Base-by-base conservation (phyloP, 2,888 invertebrate species). In the Clistopyga incitator region DNA sequence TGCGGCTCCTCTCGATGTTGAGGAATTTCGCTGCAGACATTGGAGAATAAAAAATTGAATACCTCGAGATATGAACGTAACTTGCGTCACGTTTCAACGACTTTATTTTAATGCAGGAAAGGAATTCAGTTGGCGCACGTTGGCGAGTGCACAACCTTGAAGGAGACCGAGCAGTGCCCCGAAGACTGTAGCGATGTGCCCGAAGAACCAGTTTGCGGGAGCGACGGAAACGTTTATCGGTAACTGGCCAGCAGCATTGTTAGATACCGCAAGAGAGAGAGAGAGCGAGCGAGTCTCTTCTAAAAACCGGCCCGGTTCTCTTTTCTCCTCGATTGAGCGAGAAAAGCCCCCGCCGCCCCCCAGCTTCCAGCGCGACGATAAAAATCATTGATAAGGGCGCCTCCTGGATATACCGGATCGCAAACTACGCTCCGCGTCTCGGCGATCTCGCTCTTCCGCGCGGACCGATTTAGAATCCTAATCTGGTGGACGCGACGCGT, bases 191-290 rank as follows among this genome's bases (percentile, higher is more conserved):
- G 93, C 85, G 93, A 94, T 85, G 93, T 95, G 74, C 94, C 95
- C 72, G 93, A 94, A 83, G 95, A 97, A 89, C 97, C 97, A n/a
- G 95, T 97, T 84, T 98, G 98, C 90, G 98, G 97, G 11, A 97
- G 97, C 47, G 98, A 98, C 92, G 97, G 98, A 87, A 98, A 98
- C 90, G 97, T 97, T 84, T 98, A 98, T 93, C 96, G 95, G 96
- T 96, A 93, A 94, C 81, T 74, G 50, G 61, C 68, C 78, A 68
- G 52, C 54, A 20, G 56, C 75, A 85, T 83, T 85, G 82, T 83
- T 81, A 78, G 47, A 42, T 67, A 81, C 34, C 42, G 56, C 52
- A 25, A 15, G 70, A 25, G 61, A 61, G 61, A 61, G 61, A 61
- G 18, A 34, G 34, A n/a, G n/a, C n/a, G n/a, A 18, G 38, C 29